Evolutionary conservation across 2,888 invertebrate species (phyloP), one percentile per base, ranked within the genome.

Genomic region (Schizotus pectinicornis): DNA sequence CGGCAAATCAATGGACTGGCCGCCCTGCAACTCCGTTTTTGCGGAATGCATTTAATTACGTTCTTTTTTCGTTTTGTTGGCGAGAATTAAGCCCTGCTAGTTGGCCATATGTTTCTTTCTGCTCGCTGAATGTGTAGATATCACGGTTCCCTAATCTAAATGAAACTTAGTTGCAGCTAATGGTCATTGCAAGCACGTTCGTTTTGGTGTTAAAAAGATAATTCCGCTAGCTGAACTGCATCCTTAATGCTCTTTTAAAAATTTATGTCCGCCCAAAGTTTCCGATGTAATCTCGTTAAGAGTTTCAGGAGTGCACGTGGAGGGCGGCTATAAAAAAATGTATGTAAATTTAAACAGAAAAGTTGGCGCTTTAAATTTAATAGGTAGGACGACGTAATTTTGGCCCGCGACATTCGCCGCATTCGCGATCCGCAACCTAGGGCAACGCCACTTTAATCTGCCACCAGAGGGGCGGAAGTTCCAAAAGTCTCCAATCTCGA

Each of bases 171-270:
- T 56, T 52, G 52, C 51, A 57, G 45, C 59, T 61, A 64, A 69
- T 64, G 63, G 65, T 62, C 64, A 70, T 64, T 62, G 65, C 61
- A 62, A 52, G 60, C 67, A 70, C 68, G 68, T 65, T 70, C 65
- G 50, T 35, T 63, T 60, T 64, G 64, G 63, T 67, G 67, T 66
- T 67, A 66, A 69, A 69, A 68, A 67, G 69, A 69, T 70, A 67
- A 67, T 66, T 66, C 62, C 56, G 51, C 37, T 14, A 47, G 63
- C 57, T 63, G 61, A 61, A 61, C 63, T 65, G 65, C 65, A 65
- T 61, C 61, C 61, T 56, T 63, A 64, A 64, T 64, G 63, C 50
- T 39, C 56, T 49, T 56, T 61, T 32, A 52, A 56, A 63, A 64
- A 64, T 63, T 64, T 64, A 64, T 63, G 62, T 56, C 46, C 52